Evolutionary conservation across 2,888 invertebrate species (phyloP), one percentile per base, ranked within the genome.

Genomic region (Oegoconia quadripuncta): DNA sequence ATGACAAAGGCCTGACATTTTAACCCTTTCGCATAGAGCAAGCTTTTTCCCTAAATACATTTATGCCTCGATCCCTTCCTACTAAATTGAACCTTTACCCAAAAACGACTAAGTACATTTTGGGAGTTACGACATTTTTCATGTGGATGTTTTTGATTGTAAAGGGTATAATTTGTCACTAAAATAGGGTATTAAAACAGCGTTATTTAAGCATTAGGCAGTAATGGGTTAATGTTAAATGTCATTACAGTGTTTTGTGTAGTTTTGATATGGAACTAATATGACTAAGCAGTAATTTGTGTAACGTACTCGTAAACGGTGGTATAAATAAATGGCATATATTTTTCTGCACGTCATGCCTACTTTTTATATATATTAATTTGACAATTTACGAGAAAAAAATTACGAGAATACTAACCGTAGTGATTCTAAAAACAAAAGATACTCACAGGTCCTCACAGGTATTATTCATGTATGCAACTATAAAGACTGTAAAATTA

Each of bases 1-100:
- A 8, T 31, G 31, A 37, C 25, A 37, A 22, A 39, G 47, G 45
- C 34, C 37, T 42, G 50, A 50, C 47, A 26, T 45, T 40, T 34
- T 36, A 41, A 45, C 41, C 47, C 30, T 30, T 30, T 17, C 27
- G 30, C 30, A 12, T 17, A n/a, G n/a, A 16, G 12, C n/a, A 17
- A 12, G 3, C 5, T 27, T 27, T 27, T 27, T 27, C 26, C 8
- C 11, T 12, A 13, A 27, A 26, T 26, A 27, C 13, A 3, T 27
- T 17, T 1, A 8, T 5, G 12, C 17, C 18, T 7, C 16, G 3
- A 9, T 27, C 26, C 13, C 1, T 11, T 1, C 2, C 26, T 12
- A 27, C 26, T 7, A 11, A 27, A 27, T n/a, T 2, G 22, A 22
- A 7, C 22, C 13, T 27, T 3, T 6, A 3, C 3, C 7, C 26